Evolutionary conservation across 64 coral and sea anemone species (phyloP).

Genomic region (Montipora sp.): DNA sequence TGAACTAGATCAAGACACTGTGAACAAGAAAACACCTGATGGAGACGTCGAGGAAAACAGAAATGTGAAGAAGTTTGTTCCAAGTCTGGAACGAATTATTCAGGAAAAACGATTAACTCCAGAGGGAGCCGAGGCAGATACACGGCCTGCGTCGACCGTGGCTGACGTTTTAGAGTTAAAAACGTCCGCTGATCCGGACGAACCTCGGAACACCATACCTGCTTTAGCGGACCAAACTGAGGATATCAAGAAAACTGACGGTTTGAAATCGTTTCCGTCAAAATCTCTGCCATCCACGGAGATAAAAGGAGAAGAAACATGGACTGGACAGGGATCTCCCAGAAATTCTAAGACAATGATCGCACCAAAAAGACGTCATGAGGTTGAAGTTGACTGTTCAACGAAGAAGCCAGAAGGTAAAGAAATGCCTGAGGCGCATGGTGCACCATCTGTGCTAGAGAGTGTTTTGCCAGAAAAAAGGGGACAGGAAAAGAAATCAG

Average conservation of each 20-base stretch:
- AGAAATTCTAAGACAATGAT: not conserved
- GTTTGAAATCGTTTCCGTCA: not conserved
- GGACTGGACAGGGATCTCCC: not conserved
- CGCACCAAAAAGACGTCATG: not conserved
- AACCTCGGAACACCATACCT: not conserved
- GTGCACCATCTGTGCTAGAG: not conserved
- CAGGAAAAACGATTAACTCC: constrained; percentile 30
- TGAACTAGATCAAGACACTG: not conserved
- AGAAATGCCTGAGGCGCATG: not conserved
- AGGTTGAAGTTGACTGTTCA: not conserved
- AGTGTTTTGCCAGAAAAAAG: not conserved
- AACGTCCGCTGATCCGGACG: not conserved
- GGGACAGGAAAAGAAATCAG: not conserved
- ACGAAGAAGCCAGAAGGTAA: constrained; percentile 30
- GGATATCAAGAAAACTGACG: not conserved
- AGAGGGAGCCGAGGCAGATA: constrained; percentile 26
- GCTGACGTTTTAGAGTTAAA: not conserved
- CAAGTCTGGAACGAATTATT: constrained; percentile 18
- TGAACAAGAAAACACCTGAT: not conserved
- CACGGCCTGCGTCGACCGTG: constrained; percentile 4
- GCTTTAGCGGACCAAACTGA: not conserved
- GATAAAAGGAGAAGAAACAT: not conserved
- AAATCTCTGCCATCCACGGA: not conserved
- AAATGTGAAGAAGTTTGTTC: not conserved
- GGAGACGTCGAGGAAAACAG: not conserved